Conservation (phyloP, 2,113 vertebrate genomes). For the Melanerpes formicivorus region DNA sequence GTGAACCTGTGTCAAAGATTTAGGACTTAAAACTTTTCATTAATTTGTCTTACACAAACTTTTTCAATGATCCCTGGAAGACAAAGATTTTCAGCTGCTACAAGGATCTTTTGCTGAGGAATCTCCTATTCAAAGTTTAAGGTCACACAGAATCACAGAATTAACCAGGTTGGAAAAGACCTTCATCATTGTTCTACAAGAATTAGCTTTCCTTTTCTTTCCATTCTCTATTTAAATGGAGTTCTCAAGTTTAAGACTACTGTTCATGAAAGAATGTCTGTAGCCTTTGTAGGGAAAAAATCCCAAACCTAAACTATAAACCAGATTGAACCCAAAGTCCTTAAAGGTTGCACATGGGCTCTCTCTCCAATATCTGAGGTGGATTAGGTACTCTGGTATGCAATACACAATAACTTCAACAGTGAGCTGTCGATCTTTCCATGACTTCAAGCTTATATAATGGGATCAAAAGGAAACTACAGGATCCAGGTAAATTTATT, state of each 20-base stretch:
- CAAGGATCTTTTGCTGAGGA: background rate
- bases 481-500: background rate
- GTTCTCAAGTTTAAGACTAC: background rate
- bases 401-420: background rate
- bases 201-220: background rate
- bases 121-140: background rate
- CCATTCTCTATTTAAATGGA: background rate
- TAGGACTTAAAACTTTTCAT: background rate
- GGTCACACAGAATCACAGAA: too few relatives aligned
- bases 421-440: background rate
- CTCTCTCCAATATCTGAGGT: background rate
- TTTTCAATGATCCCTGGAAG: background rate
- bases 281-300: background rate
- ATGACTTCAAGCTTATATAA: background rate
- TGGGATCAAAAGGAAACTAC: background rate
- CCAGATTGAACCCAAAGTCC: background rate
- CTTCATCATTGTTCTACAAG: background rate
- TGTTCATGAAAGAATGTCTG: background rate
- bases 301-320: fast-evolving
- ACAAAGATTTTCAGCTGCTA: background rate
- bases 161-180: too few relatives aligned
- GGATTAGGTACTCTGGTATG: background rate
- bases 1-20: background rate
- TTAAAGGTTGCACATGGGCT: background rate
- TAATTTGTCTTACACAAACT: background rate